These are phyloP conservation scores for Crypturellus undulatus DNA, from an alignment of 2,113 vertebrate genomes.

Conservation along the genomic window DNA sequence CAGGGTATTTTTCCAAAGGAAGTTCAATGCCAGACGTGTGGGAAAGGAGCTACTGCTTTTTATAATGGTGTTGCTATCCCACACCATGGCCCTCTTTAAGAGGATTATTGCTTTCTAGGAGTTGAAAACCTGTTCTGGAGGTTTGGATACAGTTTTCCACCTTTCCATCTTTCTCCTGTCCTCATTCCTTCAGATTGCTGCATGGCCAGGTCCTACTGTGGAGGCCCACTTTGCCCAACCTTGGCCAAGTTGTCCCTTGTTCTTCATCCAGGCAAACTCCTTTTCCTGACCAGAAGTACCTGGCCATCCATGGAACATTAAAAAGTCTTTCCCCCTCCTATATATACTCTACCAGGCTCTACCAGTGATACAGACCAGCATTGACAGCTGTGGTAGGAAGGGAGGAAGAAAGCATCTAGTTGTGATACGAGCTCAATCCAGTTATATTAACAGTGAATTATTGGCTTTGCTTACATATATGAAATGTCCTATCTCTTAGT, in stretches of 20 bases:
- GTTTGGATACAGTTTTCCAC: background rate
- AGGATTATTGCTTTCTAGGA: background rate
- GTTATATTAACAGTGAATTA: background rate
- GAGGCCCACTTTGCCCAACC: background rate
- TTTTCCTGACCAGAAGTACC: background rate
- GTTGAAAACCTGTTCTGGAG: background rate
- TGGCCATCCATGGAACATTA: background rate
- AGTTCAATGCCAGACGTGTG: background rate
- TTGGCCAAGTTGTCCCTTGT: background rate
- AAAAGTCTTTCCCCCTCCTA: background rate
- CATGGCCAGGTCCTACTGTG: fast-evolving
- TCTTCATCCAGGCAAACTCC: background rate
- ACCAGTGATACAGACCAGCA: too few species aligned
- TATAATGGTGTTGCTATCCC: background rate
- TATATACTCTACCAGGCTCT: background rate
- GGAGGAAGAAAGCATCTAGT: background rate
- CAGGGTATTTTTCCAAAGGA: conserved; percentile 7
- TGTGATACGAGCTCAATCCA: background rate
- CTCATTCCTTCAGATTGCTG: background rate
- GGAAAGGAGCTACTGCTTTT: background rate
- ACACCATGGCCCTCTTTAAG: background rate
- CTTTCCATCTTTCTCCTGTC: background rate
- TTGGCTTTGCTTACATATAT: background rate
- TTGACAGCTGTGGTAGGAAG: background rate
- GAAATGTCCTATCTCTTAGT: background rate